phyloP scores from a whole-genome alignment of 2,888 invertebrate species.

The Microctonus hyperodae region DNA sequence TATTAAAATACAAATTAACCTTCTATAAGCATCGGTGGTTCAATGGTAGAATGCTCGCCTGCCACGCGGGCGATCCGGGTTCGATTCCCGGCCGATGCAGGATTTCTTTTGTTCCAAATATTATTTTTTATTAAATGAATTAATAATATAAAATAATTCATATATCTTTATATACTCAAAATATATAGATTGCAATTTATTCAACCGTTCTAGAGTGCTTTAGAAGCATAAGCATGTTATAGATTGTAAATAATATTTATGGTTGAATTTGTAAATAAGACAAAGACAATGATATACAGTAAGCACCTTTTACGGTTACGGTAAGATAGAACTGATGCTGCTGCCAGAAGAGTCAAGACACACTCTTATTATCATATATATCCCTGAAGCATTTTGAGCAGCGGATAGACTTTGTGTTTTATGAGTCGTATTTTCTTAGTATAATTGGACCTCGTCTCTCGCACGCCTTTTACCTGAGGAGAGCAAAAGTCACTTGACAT shows the following conservation, averaged over 20 bases:
- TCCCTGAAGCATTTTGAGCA: too few relatives aligned
- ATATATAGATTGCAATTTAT: too few relatives aligned
- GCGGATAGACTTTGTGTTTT: background rate
- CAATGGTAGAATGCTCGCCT: slow-evolving; percentile 30
- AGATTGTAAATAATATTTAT: too few relatives aligned
- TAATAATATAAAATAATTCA: background rate
- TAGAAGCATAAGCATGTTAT: too few relatives aligned
- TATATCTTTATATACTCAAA: background rate
- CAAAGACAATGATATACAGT: too few relatives aligned
- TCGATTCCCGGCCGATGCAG: slow-evolving; percentile 37
- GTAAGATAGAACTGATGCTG: too few relatives aligned
- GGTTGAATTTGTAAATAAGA: too few relatives aligned
- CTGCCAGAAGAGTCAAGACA: too few relatives aligned
- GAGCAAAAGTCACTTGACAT: background rate
- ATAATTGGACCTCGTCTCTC: slow-evolving; percentile 44
- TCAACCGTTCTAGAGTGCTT: too few relatives aligned
- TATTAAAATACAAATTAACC: too few relatives aligned
- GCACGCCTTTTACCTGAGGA: background rate
- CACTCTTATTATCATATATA: too few relatives aligned
- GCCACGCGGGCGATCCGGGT: slow-evolving; percentile 20
- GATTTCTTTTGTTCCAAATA: slow-evolving; percentile 5
- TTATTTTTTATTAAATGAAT: background rate
- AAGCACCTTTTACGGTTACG: too few relatives aligned
- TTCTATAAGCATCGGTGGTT: slow-evolving; percentile 31
- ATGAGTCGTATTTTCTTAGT: slow-evolving; percentile 48